Base-by-base conservation (phyloP, 2,888 invertebrate genomes). In the Dimorphilus gyrociliatus region DNA sequence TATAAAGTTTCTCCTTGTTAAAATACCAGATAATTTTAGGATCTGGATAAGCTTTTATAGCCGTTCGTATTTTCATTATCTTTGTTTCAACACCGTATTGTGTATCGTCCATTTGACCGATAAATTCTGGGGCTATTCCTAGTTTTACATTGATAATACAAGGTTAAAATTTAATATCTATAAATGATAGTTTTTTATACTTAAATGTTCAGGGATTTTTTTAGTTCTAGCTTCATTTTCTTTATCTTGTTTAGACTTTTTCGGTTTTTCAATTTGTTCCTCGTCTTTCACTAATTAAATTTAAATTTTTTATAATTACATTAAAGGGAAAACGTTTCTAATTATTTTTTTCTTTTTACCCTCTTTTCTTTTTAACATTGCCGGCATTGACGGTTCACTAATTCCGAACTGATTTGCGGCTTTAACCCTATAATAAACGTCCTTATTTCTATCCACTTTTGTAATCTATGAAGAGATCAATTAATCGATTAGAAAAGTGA, bases 371-470 rank as follows among this genome's bases (percentile, higher is more conserved):
- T 16, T 31, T 5, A 55, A 36, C 8, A 47, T 45, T 5, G 46
- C 49, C 4, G 51, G 47, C 2, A 90, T 86, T 31, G 88, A 88
- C 0, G 94, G 90, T 57, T 94, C 94, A 62, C 86, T 86, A 39
- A 86, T 75, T 28, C 94, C 94, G 59, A 80, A 84, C 60, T 84
- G 81, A 66, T 92, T 94, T 59, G 90, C 90, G 4, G 94, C 92
- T 18, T 90, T 73, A 23, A 94, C 76, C 37, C 97, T 72, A 70
- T 92, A 88, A 62, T 81, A 80, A 66, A 94, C 94, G 64, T 92
- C 90, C 42, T 80, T 73, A 10, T 26, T 28, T 12, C 37, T 28
- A 26, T 23, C 36, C 17, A 38, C 29, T 10, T 32, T 25, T 29
- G 23, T 12, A 15, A 26, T 12, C 6, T 26, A n/a, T n/a, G n/a